A percentile compares a stretch with the other conserved stretches of the same genome.
Conservation (phyloP, 2,113 vertebrate species). For the Silurus meridionalis region DNA sequence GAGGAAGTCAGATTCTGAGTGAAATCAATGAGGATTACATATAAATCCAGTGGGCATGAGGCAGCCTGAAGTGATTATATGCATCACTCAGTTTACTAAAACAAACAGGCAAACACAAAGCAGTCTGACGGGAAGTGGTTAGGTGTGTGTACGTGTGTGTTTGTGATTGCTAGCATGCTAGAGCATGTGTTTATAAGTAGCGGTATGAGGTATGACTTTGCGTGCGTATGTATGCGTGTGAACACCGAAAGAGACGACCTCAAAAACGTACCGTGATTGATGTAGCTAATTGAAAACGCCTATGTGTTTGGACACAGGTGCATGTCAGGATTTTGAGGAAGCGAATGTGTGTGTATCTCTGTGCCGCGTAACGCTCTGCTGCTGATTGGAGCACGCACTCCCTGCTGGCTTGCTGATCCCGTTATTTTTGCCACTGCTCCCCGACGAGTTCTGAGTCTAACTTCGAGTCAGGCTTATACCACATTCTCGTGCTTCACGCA, state of each 20-base stretch:
- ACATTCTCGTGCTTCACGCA: conserved; percentile 13
- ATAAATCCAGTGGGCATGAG: conserved; percentile 48
- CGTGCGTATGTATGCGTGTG: conserved; percentile 20
- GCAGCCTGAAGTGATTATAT: conserved; percentile 49
- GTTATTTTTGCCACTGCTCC: conserved; percentile 24
- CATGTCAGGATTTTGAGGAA: conserved; percentile 9
- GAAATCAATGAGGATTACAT: conserved; percentile 52
- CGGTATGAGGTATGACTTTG: conserved; percentile 17
- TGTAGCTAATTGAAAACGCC: neutral
- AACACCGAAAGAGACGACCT: neutral
- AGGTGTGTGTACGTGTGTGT: conserved; percentile 13
- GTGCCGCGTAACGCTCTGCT: conserved; percentile 28
- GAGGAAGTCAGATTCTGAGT: conserved; percentile 15
- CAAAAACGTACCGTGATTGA: neutral
- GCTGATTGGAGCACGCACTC: conserved; percentile 38
- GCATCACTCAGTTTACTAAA: conserved; percentile 46
- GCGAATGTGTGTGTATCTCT: conserved; percentile 1
- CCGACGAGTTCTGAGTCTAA: conserved; percentile 5
- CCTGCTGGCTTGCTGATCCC: conserved; percentile 29
- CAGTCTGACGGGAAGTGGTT: conserved; percentile 34
- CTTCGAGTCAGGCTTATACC: neutral
- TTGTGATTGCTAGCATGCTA: conserved; percentile 9
- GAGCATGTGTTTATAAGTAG: conserved; percentile 28
- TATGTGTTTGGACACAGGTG: conserved; percentile 23
- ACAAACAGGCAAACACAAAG: conserved; percentile 45